Base-by-base conservation (phyloP, 2,888 invertebrate genomes). In the Rhingia rostrata region DNA sequence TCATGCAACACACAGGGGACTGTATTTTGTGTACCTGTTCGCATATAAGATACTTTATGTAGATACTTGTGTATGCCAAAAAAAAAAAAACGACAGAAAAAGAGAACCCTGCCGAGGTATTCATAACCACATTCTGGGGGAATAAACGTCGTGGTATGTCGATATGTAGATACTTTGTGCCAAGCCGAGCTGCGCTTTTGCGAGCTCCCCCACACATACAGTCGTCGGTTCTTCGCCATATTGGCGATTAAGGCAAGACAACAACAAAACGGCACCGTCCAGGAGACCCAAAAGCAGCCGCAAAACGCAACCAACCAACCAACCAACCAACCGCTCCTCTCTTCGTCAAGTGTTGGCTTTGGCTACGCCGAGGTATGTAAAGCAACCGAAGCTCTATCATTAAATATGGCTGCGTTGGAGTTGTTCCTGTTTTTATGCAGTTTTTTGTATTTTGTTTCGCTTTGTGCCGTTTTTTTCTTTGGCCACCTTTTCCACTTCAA, bases 331-430 rank as follows among this genome's bases (percentile, higher is more conserved):
- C 61, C 63, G 64, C 73, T 79, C 73, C 67, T 83, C 83, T 67
- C 61, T 35, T 41, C 78, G 72, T 60, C 79, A 74, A 84, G 80
- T 75, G 79, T 69, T 66, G 67, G 70, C 70, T 66, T 60, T 61
- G 70, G 69, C 80, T 80, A 80, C 70, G 69, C 45, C 54, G 33
- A 84, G 74, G 80, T 80, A 84, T 84, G 84, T 84, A 79, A 84
- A 84, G 72, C 81, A 79, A 82, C 67, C 61, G 80, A 83, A 81
- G 83, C 86, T 73, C 86, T 87, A 74, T 87, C 66, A 87, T 86
- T 86, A 87, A 86, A 87, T 86, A 87, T 87, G 87, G 87, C 87
- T 85, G 82, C 86, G 79, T 72, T 60, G 70, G 69, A 79, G 79
- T 79, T 70, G 83, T 86, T 86, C 70, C 69, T 70, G 70, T 51